Conservation (phyloP, 1,140 invertebrate species). For the Eupeodes corollae region DNA sequence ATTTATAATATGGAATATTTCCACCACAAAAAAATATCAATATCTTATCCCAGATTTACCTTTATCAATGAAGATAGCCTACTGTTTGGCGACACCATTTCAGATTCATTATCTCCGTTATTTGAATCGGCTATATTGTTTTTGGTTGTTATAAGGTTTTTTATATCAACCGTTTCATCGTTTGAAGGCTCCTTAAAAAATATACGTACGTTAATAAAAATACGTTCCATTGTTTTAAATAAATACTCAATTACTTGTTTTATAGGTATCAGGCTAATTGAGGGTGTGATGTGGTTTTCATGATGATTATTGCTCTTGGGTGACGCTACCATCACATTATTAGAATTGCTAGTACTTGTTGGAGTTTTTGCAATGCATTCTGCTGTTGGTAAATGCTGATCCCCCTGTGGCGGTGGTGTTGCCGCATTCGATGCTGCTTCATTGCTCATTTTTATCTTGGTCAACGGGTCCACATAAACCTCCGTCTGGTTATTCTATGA, state of each 20-base stretch:
- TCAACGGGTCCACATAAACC: too few species aligned
- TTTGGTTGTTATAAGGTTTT: constrained; percentile 7
- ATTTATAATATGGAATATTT: too few species aligned
- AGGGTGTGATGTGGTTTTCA: constrained; percentile 59
- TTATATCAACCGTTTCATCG: constrained; percentile 17
- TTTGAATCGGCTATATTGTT: constrained; percentile 12
- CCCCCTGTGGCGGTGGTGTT: constrained; percentile 1
- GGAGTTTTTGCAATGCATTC: constrained; percentile 33
- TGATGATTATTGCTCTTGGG: constrained; percentile 22
- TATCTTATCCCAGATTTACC: constrained; percentile 11
- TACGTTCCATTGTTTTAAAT: neutral
- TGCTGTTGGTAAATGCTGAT: constrained; percentile 24
- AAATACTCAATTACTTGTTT: constrained; percentile 49
- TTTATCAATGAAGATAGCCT: constrained; percentile 36
- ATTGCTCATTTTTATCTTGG: neutral
- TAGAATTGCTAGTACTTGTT: constrained; percentile 21
- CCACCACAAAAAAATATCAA: too few species aligned
- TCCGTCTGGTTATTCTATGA: constrained; percentile 1
- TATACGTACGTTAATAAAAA: constrained; percentile 1
- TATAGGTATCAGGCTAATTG: constrained; percentile 74
- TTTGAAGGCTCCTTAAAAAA: constrained; percentile 14
- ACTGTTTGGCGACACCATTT: constrained; percentile 25
- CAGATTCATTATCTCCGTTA: constrained; percentile 20
- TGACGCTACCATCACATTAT: constrained; percentile 4
- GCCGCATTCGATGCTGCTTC: neutral